Percentiles rank a stretch among this genome's conserved stretches.
Conservation (phyloP, 2,113 vertebrate genomes). For the Geococcyx californianus region DNA sequence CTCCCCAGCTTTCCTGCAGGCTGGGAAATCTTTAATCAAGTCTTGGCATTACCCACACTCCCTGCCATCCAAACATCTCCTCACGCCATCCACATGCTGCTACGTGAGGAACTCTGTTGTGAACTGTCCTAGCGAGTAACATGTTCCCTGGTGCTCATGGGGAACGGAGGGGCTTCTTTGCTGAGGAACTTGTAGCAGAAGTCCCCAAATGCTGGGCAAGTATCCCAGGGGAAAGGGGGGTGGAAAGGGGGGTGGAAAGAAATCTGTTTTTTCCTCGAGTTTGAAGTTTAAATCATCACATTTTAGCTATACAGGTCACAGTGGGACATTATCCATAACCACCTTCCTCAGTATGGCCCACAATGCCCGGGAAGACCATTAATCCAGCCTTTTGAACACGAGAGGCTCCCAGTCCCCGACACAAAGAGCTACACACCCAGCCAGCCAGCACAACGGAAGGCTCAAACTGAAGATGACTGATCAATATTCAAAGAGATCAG, state of each 20-base stretch:
- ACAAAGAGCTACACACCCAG: not conserved
- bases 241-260: no score
- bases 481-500: constrained; percentile 21
- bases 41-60: not conserved
- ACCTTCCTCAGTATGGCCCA: not conserved
- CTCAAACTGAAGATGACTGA: not conserved
- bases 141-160: not conserved
- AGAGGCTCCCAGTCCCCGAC: not conserved
- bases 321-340: not conserved
- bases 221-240: not conserved
- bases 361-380: not conserved
- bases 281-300: not conserved
- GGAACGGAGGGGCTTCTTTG: not conserved
- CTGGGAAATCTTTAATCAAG: not conserved
- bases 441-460: not conserved
- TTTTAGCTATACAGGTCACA: not conserved
- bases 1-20: no score
- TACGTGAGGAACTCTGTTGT: not conserved
- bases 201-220: not conserved
- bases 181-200: not conserved
- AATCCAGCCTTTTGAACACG: not conserved
- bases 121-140: not conserved
- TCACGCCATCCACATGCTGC: not conserved
- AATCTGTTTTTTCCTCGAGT: not conserved
- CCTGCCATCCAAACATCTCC: not conserved